Evolutionary conservation across 2,888 invertebrate genomes (phyloP), one percentile per base, ranked within the genome.

Genomic region (Polyommatus icarus): DNA sequence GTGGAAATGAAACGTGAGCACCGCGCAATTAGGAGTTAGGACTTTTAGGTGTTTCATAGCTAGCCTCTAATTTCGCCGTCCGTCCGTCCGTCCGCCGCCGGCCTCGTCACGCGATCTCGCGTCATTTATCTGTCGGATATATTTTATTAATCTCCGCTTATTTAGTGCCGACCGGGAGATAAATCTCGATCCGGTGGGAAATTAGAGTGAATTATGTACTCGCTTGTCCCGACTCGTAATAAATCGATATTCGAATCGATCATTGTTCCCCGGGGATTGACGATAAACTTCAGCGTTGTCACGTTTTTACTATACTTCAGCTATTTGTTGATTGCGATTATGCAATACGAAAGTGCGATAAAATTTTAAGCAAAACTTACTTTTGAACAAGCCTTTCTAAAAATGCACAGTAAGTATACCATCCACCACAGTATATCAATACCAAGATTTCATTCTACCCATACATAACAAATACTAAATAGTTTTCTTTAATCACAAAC

Each of bases 151-250:
- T 79, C 78, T 78, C 79, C 71, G 78, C 77, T 79, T 80, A 80
- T 79, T 79, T 79, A 79, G 72, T 73, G 76, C 78, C 76, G 59
- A 71, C 77, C 54, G 73, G 59, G 78, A 72, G 72, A 79, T 79
- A 79, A 80, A 80, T 79, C 79, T 77, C 78, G 72, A 73, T 77
- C 81, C 81, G 79, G 76, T 78, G 79, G 79, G 80, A 82, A 82
- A 80, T 80, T 80, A 79, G 71, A 78, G 78, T 80, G 80, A 82
- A 82, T 81, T 80, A 82, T 80, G 79, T 80, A 80, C 78, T 80
- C 79, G 79, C 76, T 81, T 79, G 82, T 81, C 78, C 77, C 79
- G 59, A 73, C 54, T 76, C 59, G 61, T 76, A 77, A 79, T 79
- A 80, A 79, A 46, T 50, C 50, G 75, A 75, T 75, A 54, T 75